Conservation (phyloP, 1,140 invertebrate genomes). For the Lithobius niger region DNA sequence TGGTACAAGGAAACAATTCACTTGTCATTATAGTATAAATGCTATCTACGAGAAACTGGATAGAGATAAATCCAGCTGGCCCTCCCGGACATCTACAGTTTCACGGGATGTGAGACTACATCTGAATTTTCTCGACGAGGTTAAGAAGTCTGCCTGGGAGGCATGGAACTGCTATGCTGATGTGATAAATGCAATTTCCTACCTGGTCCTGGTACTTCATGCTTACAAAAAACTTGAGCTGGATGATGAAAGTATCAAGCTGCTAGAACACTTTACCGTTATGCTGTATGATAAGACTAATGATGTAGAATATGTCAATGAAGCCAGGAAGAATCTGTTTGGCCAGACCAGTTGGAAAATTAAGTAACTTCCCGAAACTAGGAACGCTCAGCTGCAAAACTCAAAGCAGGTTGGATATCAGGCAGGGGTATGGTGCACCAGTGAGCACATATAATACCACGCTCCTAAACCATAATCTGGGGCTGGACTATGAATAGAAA, state of each 20-base stretch:
- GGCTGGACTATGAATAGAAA: background rate
- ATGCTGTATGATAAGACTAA: background rate
- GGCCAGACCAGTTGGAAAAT: background rate
- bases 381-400: background rate
- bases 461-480: background rate
- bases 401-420: background rate
- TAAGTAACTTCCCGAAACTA: background rate
- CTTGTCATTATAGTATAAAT: background rate
- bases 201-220: too few relatives aligned
- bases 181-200: background rate
- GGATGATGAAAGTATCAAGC: background rate
- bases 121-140: too few relatives aligned
- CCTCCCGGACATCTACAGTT: background rate
- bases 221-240: background rate
- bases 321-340: background rate
- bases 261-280: background rate
- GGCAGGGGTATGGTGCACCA: background rate
- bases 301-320: too few relatives aligned
- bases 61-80: background rate
- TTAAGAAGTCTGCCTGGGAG: too few relatives aligned
- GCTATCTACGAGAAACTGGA: background rate
- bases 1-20: background rate
- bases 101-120: background rate
- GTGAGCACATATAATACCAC: background rate
- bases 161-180: background rate